Conservation (phyloP, 2,113 vertebrate genomes). For the Hylia prasina region DNA sequence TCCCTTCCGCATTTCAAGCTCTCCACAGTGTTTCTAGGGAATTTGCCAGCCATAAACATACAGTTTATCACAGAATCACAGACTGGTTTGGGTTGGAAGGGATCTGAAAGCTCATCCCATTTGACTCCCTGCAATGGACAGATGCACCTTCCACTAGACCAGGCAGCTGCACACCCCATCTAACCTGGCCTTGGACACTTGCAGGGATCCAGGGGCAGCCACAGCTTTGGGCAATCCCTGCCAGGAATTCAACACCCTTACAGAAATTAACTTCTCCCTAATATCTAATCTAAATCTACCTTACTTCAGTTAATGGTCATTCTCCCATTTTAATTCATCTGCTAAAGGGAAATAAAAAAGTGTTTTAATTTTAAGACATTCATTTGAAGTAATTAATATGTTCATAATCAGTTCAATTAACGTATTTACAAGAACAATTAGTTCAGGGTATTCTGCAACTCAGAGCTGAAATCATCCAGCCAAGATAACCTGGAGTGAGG, state of each 20-base stretch:
- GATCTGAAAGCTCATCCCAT: background rate
- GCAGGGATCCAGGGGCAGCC: background rate
- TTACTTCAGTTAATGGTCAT: background rate
- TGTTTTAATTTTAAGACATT: background rate
- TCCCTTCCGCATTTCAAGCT: background rate
- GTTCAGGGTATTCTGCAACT: background rate
- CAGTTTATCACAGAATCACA: background rate
- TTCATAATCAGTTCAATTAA: background rate
- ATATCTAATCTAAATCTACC: background rate
- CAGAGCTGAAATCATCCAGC: background rate
- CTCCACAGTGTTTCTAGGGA: background rate
- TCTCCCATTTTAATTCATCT: background rate
- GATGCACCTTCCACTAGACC: background rate
- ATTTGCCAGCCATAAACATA: background rate
- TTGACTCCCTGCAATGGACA: background rate
- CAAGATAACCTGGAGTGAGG: background rate
- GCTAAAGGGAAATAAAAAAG: background rate
- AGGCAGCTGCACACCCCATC: fast-evolving
- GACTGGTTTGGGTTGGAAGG: background rate
- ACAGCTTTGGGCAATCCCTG: background rate
- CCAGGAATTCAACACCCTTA: background rate
- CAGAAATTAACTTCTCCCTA: background rate
- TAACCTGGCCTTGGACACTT: background rate
- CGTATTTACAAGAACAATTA: background rate
- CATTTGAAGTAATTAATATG: background rate